phyloP scores from a whole-genome alignment of 2,888 invertebrate genomes.

The Limnephilus marmoratus region DNA sequence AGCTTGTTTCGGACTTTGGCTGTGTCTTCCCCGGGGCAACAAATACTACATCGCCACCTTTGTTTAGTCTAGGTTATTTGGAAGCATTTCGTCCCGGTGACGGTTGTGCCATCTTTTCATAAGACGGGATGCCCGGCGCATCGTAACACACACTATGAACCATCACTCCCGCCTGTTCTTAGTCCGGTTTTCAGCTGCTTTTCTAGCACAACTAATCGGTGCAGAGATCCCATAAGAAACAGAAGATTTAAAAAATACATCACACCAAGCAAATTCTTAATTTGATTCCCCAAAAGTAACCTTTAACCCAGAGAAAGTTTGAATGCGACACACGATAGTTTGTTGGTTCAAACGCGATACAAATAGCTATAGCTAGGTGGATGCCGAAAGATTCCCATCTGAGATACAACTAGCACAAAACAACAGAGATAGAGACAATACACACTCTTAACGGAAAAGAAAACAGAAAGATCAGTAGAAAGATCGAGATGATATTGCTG shows the following conservation, averaged over 20 bases:
- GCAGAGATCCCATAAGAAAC: constrained; percentile 59
- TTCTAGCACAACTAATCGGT: constrained; percentile 65
- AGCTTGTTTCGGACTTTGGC: constrained; percentile 60
- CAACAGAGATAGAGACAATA: constrained; percentile 66
- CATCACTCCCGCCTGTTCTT: constrained; percentile 48
- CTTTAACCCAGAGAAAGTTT: constrained; percentile 38
- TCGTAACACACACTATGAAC: constrained; percentile 20
- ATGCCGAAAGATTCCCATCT: constrained; percentile 65
- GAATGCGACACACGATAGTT: constrained; percentile 41
- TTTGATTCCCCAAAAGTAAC: constrained; percentile 35
- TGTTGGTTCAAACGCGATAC: not conserved
- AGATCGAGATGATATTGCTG: constrained; percentile 49
- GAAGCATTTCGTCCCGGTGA: constrained; percentile 40
- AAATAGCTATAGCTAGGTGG: constrained; percentile 57
- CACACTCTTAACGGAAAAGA: constrained; percentile 64
- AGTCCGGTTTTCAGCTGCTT: constrained; percentile 64
- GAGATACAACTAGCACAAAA: constrained; percentile 66
- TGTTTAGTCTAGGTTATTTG: constrained; percentile 51
- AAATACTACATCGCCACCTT: constrained; percentile 66
- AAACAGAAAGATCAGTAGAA: constrained; percentile 59
- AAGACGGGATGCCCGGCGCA: constrained; percentile 27
- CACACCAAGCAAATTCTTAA: constrained; percentile 52
- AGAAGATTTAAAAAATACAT: constrained; percentile 47
- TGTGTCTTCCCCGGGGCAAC: constrained; percentile 67
- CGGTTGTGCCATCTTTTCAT: constrained; percentile 16